Percentiles rank a stretch among this genome's conserved stretches.
These are phyloP conservation scores for Catocala nupta DNA, from an alignment of 2,888 invertebrate genomes.

Conservation along the genomic window DNA sequence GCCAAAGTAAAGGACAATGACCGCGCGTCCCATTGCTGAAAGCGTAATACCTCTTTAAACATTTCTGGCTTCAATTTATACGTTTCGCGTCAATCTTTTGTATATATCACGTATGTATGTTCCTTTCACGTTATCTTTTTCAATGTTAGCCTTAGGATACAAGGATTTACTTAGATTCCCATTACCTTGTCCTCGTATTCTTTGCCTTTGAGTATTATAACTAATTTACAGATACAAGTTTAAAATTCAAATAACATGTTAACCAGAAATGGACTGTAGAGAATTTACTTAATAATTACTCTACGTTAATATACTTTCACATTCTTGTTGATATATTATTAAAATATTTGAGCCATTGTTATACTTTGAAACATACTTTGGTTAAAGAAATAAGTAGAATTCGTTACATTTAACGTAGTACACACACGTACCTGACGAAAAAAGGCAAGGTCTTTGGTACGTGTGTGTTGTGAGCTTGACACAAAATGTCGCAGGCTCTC, in stretches of 20 bases:
- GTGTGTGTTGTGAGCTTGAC: not conserved
- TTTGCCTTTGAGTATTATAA: constrained; percentile 5
- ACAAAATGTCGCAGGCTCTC: constrained; percentile 8
- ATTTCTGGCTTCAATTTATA: too few relatives aligned
- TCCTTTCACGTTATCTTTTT: not conserved
- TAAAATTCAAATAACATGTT: constrained; percentile 15
- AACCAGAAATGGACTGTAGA: constrained; percentile 19
- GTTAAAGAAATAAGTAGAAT: constrained; percentile 16
- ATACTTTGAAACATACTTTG: constrained; percentile 11
- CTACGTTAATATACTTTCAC: constrained; percentile 19
- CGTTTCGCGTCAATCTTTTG: too few relatives aligned
- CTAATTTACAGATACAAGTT: not conserved
- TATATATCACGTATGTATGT: not conserved
- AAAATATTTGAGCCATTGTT: constrained; percentile 19
- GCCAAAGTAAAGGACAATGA: too few relatives aligned
- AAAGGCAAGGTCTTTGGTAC: constrained; percentile 8
- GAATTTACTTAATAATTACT: constrained; percentile 33
- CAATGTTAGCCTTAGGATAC: not conserved
- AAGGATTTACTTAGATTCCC: constrained; percentile 2
- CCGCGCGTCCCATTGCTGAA: too few relatives aligned
- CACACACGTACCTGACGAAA: constrained; percentile 10
- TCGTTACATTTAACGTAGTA: constrained; percentile 2
- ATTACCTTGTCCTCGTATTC: constrained; percentile 6
- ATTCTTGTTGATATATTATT: constrained; percentile 7
- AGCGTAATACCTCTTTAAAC: too few relatives aligned